phyloP scores from a whole-genome alignment of 2,113 vertebrate species.

The Pituophis catenifer region DNA sequence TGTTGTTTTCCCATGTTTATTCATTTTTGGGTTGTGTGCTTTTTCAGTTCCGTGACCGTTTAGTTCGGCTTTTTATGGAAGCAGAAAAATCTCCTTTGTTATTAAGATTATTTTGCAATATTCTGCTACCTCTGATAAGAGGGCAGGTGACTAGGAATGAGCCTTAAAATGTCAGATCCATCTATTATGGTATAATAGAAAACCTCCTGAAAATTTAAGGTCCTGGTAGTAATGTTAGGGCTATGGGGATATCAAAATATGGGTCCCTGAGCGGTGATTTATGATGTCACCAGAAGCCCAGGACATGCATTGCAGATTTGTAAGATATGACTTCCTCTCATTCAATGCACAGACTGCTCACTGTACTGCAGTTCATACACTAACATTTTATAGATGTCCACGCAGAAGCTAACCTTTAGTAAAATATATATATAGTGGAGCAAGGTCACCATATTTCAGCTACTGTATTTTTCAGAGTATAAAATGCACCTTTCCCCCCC shows the following conservation, averaged over 20 bases:
- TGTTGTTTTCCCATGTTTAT: background rate
- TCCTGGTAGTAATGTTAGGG: constrained; percentile 3
- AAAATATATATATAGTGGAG: background rate
- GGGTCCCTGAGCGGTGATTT: background rate
- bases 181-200: constrained; percentile 1
- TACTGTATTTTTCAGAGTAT: too few species aligned
- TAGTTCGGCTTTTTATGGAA: background rate
- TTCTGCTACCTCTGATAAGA: background rate
- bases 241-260: constrained; percentile 10
- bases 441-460: background rate
- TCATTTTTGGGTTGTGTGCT: background rate
- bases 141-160: background rate
- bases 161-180: constrained; percentile 24
- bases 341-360: background rate
- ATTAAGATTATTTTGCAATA: background rate
- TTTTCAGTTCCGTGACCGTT: background rate
- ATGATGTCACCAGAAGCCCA: constrained; percentile 11
- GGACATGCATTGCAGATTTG: background rate
- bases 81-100: background rate
- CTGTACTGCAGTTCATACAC: background rate
- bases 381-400: background rate
- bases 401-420: background rate
- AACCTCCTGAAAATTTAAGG: constrained; percentile 15
- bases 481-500: too few species aligned
- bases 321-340: background rate